Evolutionary conservation across 2,888 invertebrate species (phyloP).

Genomic region (Cordilura impudica): DNA sequence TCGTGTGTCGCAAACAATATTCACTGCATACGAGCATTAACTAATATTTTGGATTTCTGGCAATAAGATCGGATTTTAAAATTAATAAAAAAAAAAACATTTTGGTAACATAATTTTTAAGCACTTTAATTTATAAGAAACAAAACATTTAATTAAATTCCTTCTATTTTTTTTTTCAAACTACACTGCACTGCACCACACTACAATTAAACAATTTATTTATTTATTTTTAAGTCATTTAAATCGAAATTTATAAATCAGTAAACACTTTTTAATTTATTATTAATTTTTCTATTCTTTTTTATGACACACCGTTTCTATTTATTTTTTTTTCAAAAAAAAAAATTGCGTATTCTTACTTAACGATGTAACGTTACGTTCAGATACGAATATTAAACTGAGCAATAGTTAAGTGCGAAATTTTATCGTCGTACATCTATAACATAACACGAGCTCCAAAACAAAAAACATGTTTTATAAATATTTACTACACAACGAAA

Average conservation of each 20-base stretch:
- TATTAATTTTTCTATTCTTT: slow-evolving; percentile 3
- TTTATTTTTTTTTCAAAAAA: slow-evolving; percentile 24
- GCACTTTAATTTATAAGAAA: background rate
- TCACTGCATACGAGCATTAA: background rate
- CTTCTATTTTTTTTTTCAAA: background rate
- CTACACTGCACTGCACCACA: background rate
- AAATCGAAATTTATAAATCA: background rate
- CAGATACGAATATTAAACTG: slow-evolving; percentile 78
- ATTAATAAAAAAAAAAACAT: background rate
- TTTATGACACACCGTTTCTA: slow-evolving; percentile 43
- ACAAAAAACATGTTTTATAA: background rate
- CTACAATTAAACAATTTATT: background rate
- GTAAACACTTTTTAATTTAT: background rate
- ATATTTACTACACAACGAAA: slow-evolving; percentile 46
- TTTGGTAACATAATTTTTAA: background rate
- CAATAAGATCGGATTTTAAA: background rate
- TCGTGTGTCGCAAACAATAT: background rate
- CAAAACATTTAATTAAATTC: background rate
- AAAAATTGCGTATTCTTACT: slow-evolving; percentile 72
- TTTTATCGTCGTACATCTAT: slow-evolving; percentile 65
- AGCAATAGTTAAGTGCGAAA: slow-evolving; percentile 72
- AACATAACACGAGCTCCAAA: slow-evolving; percentile 52
- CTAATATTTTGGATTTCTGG: background rate
- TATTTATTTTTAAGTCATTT: background rate
- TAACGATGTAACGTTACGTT: slow-evolving; percentile 77